phyloP scores from a whole-genome alignment of 2,888 invertebrate genomes.

The Cheilosia impressa region DNA sequence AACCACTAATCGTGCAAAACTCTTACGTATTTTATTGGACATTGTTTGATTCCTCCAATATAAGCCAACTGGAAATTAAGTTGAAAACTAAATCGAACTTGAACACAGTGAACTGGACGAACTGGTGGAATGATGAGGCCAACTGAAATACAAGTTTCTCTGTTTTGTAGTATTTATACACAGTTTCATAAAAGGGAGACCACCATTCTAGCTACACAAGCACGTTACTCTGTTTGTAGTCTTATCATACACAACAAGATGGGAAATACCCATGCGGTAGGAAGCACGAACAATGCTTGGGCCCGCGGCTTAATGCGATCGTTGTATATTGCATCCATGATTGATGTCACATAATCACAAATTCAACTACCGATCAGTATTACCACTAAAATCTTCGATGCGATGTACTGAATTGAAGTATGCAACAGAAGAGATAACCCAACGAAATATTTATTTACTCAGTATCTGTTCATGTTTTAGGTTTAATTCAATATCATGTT shows the following conservation, averaged over 20 bases:
- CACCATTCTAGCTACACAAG: constrained; percentile 3
- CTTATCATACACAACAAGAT: constrained; percentile 8
- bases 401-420: neutral
- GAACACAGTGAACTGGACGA: constrained; percentile 9
- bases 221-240: neutral
- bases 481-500: neutral
- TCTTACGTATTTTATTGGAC: constrained; percentile 42
- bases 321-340: neutral
- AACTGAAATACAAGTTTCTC: constrained; percentile 39
- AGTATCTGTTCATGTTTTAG: too few species aligned
- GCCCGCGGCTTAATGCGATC: neutral
- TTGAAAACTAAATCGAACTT: neutral
- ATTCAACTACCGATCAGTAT: neutral
- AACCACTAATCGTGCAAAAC: too few species aligned
- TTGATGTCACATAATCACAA: neutral
- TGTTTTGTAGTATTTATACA: constrained; percentile 23
- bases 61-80: constrained; percentile 78
- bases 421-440: neutral
- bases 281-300: neutral
- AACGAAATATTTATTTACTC: too few species aligned
- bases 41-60: constrained; percentile 26
- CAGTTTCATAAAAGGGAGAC: constrained; percentile 3
- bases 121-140: constrained; percentile 25
- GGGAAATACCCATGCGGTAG: constrained; percentile 13
- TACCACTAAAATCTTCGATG: neutral